Conservation (phyloP, 2,888 invertebrate genomes). For the Leucoptera coffeella region DNA sequence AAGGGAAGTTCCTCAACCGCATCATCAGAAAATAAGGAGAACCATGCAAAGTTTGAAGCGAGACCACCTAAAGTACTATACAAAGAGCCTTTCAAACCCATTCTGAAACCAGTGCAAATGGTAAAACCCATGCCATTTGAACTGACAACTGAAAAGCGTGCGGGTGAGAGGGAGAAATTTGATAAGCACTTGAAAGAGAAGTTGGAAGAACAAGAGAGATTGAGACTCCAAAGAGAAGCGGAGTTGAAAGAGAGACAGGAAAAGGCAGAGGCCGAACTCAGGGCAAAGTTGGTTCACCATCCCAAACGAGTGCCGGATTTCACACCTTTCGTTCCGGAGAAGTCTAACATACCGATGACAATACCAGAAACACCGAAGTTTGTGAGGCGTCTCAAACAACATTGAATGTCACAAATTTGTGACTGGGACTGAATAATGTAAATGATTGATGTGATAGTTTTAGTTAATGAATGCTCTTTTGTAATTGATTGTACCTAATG, state of each 20-base stretch:
- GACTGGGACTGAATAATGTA: not conserved
- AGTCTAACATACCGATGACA: slow-evolving; percentile 50
- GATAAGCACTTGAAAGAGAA: slow-evolving; percentile 50
- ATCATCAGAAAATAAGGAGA: slow-evolving; percentile 39
- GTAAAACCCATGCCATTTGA: slow-evolving; percentile 45
- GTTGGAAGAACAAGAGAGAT: slow-evolving; percentile 38
- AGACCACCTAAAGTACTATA: slow-evolving; percentile 54
- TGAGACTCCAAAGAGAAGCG: slow-evolving; percentile 23
- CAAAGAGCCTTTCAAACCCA: slow-evolving; percentile 61
- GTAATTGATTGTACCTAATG: no score
- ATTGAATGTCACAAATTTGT: no score
- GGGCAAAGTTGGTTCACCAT: slow-evolving; percentile 54
- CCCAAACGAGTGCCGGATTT: slow-evolving; percentile 56
- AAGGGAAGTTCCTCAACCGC: slow-evolving; percentile 17
- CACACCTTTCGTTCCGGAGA: slow-evolving; percentile 42
- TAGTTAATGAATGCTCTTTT: not conserved
- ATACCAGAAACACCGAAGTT: slow-evolving; percentile 59
- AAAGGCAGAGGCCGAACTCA: slow-evolving; percentile 37
- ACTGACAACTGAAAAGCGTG: slow-evolving; percentile 60
- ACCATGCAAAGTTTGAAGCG: slow-evolving; percentile 54
- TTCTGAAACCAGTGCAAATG: slow-evolving; percentile 31
- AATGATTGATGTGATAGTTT: not conserved
- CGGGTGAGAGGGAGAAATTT: slow-evolving; percentile 55
- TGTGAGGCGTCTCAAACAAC: slow-evolving; percentile 23
- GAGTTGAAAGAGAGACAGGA: slow-evolving; percentile 37